Percentiles rank a stretch among this genome's conserved stretches.
Conservation (phyloP, 2,888 invertebrate genomes). For the Escarpia spicata region DNA sequence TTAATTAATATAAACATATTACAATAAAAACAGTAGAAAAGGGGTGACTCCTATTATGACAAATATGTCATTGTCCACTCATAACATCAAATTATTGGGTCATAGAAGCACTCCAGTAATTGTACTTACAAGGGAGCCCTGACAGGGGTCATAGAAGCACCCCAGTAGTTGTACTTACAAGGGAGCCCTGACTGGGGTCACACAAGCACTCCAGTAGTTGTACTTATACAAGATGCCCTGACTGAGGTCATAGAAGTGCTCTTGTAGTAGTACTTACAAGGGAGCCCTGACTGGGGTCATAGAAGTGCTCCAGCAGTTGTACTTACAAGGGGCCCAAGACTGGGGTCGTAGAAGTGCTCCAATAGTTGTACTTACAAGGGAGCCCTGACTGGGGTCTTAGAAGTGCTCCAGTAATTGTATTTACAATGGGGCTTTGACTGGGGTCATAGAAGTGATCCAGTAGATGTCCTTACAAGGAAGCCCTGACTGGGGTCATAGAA, state of each 20-base stretch:
- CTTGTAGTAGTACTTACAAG: too few species aligned
- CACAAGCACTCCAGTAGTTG: too few species aligned
- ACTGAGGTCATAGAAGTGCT: too few species aligned
- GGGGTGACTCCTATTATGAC: too few species aligned
- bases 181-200: neutral
- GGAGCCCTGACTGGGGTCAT: too few species aligned
- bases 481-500: slow-evolving; percentile 73
- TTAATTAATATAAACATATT: too few species aligned
- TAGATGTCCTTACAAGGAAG: slow-evolving; percentile 66
- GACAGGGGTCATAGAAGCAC: neutral
- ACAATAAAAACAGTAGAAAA: too few species aligned
- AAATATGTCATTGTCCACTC: too few species aligned
- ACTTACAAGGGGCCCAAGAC: too few species aligned
- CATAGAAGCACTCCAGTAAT: neutral
- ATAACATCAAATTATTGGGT: neutral
- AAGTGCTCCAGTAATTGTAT: neutral
- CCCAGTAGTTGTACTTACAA: neutral
- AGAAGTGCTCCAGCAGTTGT: too few species aligned
- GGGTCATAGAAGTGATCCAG: neutral
- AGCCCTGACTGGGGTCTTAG: neutral
- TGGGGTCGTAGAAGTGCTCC: neutral
- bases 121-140: slow-evolving; percentile 66
- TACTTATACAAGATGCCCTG: too few species aligned
- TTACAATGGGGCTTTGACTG: neutral
- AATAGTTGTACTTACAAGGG: neutral